Evolutionary conservation across 2,797 vertebrate genomes (phyloP).

Genomic region (Typhlichthys eigenmanni): DNA sequence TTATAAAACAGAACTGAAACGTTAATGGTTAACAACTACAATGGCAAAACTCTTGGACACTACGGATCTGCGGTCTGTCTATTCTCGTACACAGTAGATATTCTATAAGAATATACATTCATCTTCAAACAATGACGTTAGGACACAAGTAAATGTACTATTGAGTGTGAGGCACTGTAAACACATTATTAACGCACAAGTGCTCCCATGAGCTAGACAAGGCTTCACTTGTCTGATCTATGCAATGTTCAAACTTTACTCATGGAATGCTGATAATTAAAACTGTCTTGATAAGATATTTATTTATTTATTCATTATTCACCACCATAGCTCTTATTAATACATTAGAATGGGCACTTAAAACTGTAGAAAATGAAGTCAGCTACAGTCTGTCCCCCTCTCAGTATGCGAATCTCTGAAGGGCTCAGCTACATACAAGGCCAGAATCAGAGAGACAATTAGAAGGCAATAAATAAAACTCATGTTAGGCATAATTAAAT

Average conservation of each 20-base stretch:
- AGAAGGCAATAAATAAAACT: slow-evolving; percentile 68
- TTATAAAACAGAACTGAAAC: slow-evolving; percentile 46
- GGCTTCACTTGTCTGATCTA: slow-evolving; percentile 44
- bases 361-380: slow-evolving; percentile 42
- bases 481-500: slow-evolving; percentile 38
- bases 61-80: slow-evolving; percentile 38
- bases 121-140: slow-evolving; percentile 44
- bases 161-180: slow-evolving; percentile 72
- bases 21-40: slow-evolving; percentile 31
- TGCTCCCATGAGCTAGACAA: slow-evolving; percentile 56
- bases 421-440: slow-evolving; percentile 72
- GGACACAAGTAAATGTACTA: slow-evolving; percentile 40
- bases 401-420: slow-evolving; percentile 47
- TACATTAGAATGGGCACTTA: slow-evolving; percentile 59
- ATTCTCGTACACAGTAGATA: slow-evolving; percentile 25
- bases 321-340: slow-evolving; percentile 36
- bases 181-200: slow-evolving; percentile 61
- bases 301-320: not conserved
- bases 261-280: slow-evolving; percentile 43
- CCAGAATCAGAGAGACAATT: slow-evolving; percentile 38
- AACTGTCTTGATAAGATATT: slow-evolving; percentile 3
- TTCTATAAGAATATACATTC: slow-evolving; percentile 30
- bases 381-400: slow-evolving; percentile 24
- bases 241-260: slow-evolving; percentile 23
- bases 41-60: slow-evolving; percentile 17